A percentile compares a stretch with the other conserved stretches of the same genome.
Conservation (phyloP, 1,140 invertebrate genomes). For the Reticulitermes speratus region DNA sequence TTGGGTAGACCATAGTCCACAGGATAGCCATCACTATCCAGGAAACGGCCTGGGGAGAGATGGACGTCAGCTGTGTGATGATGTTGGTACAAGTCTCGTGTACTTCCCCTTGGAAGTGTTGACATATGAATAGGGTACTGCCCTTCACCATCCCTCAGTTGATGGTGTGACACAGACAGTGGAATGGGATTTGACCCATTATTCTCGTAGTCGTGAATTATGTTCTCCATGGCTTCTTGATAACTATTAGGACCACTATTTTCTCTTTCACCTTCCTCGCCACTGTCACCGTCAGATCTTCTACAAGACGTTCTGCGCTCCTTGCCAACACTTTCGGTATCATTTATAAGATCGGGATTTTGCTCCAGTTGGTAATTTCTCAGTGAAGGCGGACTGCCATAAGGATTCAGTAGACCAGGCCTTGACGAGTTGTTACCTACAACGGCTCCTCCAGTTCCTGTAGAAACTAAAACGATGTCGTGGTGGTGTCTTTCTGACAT, state of each 20-base stretch:
- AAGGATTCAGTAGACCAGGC: slow-evolving; percentile 32
- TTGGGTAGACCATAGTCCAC: slow-evolving; percentile 77
- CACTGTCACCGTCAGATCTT: slow-evolving; percentile 32
- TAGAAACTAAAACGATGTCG: slow-evolving; percentile 40
- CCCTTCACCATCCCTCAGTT: slow-evolving; percentile 17
- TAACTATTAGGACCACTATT: slow-evolving; percentile 38
- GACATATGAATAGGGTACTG: slow-evolving; percentile 41
- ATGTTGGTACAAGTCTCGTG: slow-evolving; percentile 48
- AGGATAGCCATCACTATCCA: slow-evolving; percentile 74
- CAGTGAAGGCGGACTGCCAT: slow-evolving; percentile 42
- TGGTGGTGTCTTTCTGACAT: slow-evolving; percentile 45
- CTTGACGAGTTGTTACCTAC: neutral
- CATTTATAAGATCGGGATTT: slow-evolving; percentile 75
- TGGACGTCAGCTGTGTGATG: slow-evolving; percentile 66
- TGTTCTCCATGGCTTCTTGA: slow-evolving; percentile 40
- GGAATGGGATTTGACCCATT: neutral
- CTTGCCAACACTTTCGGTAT: slow-evolving; percentile 65
- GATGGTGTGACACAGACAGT: neutral
- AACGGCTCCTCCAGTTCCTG: slow-evolving; percentile 28
- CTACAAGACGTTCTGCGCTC: slow-evolving; percentile 49
- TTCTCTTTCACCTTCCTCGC: slow-evolving; percentile 27
- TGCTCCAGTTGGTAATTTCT: slow-evolving; percentile 61
- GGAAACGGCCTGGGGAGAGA: slow-evolving; percentile 63
- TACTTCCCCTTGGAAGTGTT: slow-evolving; percentile 47
- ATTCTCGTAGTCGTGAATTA: slow-evolving; percentile 35